Percentiles rank a stretch among this genome's conserved stretches.
Evolutionary conservation across 1,140 invertebrate genomes (phyloP).

Genomic region (Drosophila tani): DNA sequence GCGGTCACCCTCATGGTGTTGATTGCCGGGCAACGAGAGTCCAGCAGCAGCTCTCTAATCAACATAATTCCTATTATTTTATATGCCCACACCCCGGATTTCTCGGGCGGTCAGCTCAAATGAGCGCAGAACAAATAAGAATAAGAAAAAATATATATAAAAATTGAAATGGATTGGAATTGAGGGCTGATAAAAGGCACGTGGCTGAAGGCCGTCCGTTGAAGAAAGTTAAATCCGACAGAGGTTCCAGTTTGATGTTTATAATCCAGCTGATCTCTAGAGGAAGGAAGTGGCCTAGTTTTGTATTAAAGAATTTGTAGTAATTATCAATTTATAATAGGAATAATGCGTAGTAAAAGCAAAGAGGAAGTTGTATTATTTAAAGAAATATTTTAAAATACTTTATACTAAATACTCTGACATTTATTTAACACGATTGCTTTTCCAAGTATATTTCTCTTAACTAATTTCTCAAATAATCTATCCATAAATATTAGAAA

Average conservation of each 20-base stretch:
- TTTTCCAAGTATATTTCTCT: neutral
- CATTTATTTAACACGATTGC: too few relatives aligned
- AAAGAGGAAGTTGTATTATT: neutral
- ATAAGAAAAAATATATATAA: conserved; percentile 20
- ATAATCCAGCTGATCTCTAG: neutral
- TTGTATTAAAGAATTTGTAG: neutral
- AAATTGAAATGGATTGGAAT: conserved; percentile 34
- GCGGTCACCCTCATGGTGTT: conserved; percentile 35
- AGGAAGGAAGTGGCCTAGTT: neutral
- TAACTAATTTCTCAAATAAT: conserved; percentile 13
- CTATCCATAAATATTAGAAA: conserved; percentile 8
- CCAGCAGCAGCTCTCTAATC: conserved; percentile 51
- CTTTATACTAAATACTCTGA: too few relatives aligned
- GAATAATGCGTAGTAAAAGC: neutral
- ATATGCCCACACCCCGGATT: conserved; percentile 47
- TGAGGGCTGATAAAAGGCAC: conserved; percentile 33
- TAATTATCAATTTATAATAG: neutral
- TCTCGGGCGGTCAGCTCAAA: conserved; percentile 30
- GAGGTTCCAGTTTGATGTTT: neutral
- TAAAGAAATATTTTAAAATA: neutral
- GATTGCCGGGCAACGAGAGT: conserved; percentile 40
- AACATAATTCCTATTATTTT: conserved; percentile 72
- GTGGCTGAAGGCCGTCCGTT: conserved; percentile 27
- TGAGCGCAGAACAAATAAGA: conserved; percentile 16
- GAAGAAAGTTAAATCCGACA: neutral